Conservation (phyloP, 2,113 vertebrate genomes). For the Lichenostomus cassidix region DNA sequence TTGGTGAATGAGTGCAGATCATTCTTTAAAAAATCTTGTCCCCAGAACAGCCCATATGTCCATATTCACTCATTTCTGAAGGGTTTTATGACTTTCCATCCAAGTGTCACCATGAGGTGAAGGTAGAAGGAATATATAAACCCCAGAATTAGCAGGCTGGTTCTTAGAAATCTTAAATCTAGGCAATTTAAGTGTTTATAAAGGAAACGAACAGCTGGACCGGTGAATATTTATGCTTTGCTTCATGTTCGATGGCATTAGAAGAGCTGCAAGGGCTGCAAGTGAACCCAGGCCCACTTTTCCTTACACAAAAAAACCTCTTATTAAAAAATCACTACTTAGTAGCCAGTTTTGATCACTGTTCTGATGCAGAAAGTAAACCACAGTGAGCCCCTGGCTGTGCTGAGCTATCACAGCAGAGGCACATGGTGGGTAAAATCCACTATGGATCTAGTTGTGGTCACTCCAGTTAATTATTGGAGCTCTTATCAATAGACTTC, state of each 20-base stretch:
- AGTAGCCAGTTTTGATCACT: neutral
- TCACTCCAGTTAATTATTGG: neutral
- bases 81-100: neutral
- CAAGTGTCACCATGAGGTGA: neutral
- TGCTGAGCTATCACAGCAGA: neutral
- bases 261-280: neutral
- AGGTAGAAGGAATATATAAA: neutral
- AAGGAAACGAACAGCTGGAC: neutral
- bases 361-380: neutral
- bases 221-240: neutral
- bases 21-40: neutral
- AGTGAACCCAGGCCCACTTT: neutral
- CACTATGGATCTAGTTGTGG: neutral
- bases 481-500: neutral
- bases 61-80: neutral
- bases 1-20: neutral
- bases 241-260: neutral
- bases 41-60: neutral
- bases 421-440: neutral
- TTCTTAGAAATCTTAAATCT: neutral
- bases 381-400: neutral
- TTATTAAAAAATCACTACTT: neutral
- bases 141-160: neutral
- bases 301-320: neutral
- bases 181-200: neutral